Percentiles rank a stretch among this genome's conserved stretches.
phyloP scores from a whole-genome alignment of 2,113 vertebrate species.

The Microtus pennsylvanicus region DNA sequence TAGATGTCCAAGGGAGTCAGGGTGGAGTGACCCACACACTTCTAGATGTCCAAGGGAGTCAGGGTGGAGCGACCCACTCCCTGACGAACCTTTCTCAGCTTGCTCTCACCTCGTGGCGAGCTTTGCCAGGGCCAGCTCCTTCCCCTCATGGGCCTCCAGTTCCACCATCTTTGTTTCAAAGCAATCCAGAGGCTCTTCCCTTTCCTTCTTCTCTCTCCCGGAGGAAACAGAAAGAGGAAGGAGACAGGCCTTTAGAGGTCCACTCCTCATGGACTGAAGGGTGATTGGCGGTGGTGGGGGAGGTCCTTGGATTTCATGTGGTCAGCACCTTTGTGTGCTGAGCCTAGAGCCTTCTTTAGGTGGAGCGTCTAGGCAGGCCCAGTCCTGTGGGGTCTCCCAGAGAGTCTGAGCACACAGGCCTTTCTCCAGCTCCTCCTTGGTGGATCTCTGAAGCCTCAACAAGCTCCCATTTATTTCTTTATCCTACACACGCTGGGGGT shows the following conservation, averaged over 20 bases:
- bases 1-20: neutral
- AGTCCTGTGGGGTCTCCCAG: neutral
- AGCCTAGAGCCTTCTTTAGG: neutral
- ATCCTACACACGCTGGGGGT: neutral
- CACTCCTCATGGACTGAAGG: neutral
- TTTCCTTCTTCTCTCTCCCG: neutral
- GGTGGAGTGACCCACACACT: fast-evolving
- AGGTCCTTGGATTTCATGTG: neutral
- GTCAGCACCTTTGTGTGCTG: neutral
- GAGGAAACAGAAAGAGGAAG: neutral
- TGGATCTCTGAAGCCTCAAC: neutral
- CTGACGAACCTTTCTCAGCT: fast-evolving
- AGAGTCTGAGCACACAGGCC: neutral
- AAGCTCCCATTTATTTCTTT: neutral
- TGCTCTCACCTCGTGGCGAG: fast-evolving
- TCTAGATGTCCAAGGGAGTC: neutral
- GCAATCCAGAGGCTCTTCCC: neutral
- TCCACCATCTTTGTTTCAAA: neutral
- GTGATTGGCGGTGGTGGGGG: neutral
- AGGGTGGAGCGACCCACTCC: fast-evolving
- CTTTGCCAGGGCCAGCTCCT: neutral
- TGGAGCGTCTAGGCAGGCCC: too few relatives aligned
- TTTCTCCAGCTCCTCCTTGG: neutral
- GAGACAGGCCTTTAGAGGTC: neutral
- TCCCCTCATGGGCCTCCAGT: neutral